Percentiles rank a stretch among this genome's conserved stretches.
Evolutionary conservation across 37 sponge, comb jelly and placozoan genomes (phyloP).

Genomic region (Halichondria panicea): DNA sequence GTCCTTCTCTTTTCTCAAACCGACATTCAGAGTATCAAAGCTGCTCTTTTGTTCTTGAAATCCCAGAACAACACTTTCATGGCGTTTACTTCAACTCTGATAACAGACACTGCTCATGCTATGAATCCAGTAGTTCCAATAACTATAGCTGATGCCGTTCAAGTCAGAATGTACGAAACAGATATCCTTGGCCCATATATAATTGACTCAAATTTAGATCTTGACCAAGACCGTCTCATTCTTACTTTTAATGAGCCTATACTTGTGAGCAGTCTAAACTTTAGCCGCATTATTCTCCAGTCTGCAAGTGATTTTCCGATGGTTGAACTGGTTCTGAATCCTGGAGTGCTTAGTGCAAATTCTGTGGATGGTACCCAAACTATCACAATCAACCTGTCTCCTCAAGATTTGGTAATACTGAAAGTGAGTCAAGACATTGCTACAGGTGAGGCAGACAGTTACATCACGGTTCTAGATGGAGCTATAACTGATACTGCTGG

Average conservation of each 20-base stretch:
- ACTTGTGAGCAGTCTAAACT: conserved; percentile 50
- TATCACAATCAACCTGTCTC: conserved; percentile 55
- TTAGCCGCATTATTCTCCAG: conserved; percentile 41
- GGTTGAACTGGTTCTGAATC: conserved; percentile 5
- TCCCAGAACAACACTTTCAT: conserved; percentile 67
- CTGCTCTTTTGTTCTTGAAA: conserved; percentile 63
- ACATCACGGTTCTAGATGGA: conserved; percentile 31
- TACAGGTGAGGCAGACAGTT: conserved; percentile 21
- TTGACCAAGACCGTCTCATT: conserved; percentile 66
- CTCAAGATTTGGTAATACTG: conserved; percentile 54
- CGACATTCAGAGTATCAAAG: conserved; percentile 65
- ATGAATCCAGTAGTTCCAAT: conserved; percentile 44
- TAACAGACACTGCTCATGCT: conserved; percentile 74
- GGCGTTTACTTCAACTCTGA: conserved; percentile 58
- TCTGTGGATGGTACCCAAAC: conserved; percentile 48
- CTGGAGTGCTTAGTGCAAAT: conserved; percentile 18
- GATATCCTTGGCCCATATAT: conserved; percentile 70
- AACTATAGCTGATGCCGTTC: conserved; percentile 32
- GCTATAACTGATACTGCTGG: conserved; percentile 62
- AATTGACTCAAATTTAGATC: conserved; percentile 40
- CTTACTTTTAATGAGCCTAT: conserved; percentile 90
- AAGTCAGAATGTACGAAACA: conserved; percentile 44
- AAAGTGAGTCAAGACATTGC: conserved; percentile 55
- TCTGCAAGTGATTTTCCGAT: conserved; percentile 4
- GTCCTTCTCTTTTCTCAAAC: conserved; percentile 35